phyloP scores from a whole-genome alignment of 2,888 invertebrate species.

The Caenorhabditis plicata region DNA sequence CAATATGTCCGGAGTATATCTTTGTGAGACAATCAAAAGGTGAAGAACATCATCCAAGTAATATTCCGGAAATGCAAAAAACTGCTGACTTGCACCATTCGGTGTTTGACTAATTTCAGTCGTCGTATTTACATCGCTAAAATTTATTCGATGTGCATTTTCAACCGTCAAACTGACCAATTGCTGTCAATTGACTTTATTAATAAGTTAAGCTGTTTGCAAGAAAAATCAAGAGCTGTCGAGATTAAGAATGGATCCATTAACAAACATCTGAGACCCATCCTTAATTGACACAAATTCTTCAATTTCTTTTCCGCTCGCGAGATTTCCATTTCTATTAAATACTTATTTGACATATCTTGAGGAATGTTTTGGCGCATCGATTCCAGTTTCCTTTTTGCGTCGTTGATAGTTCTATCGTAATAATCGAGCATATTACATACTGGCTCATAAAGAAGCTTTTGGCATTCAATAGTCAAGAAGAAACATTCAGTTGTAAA shows the following conservation, averaged over 20 bases:
- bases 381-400: conserved; percentile 6
- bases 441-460: conserved; percentile 85
- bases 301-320: background rate
- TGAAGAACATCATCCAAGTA: conserved; percentile 94
- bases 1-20: conserved; percentile 77
- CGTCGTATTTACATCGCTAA: too few relatives aligned
- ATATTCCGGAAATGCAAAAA: conserved; percentile 92
- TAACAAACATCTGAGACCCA: conserved; percentile 84
- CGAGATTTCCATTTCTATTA: background rate
- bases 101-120: conserved; percentile 65
- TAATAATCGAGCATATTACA: conserved; percentile 67
- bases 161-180: conserved; percentile 43
- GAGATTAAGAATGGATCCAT: conserved; percentile 82
- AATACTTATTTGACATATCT: background rate
- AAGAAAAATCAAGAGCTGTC: conserved; percentile 83
- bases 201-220: conserved; percentile 81
- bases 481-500: conserved; percentile 98
- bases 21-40: conserved; percentile 86
- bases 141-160: too few relatives aligned
- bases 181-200: conserved; percentile 67
- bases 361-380: conserved; percentile 5
- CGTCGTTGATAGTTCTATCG: conserved; percentile 33
- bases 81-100: conserved; percentile 75
- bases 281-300: conserved; percentile 67
- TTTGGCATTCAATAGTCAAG: conserved; percentile 88